Base-by-base conservation (phyloP, 2,113 vertebrate genomes). In the Periophthalmodon schlosseri region DNA sequence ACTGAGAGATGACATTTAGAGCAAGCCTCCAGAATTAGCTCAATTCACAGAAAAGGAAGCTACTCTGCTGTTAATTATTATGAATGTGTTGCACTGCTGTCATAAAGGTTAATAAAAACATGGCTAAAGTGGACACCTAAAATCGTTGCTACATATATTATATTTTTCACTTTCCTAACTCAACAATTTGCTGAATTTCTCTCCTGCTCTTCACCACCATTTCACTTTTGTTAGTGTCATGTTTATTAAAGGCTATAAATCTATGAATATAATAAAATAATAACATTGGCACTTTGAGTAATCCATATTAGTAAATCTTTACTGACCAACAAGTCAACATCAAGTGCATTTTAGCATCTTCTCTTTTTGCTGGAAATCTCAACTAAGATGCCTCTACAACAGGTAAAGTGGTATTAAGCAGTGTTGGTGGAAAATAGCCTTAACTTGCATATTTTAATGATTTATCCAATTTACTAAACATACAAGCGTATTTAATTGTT, bases 391-490 rank as follows among this genome's bases (percentile, higher is more conserved):
- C 1, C 52, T 56, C 52, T 56, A n/a, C n/a, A 54, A 54, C 18
- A 2, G 5, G 5, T n/a, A 2, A n/a, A 54, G 20, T 54, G 7
- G 7, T n/a, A 1, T 54, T 16, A 49, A 49, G 2, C 15, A 16
- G 47, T 49, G 14, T 49, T 49, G 14, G 9, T 47, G 47, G 47
- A 44, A 44, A 44, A 44, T 44, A 10, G 2, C 9, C 39, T 44
- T 44, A 44, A 44, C 8, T 0, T 9, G 7, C 49, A 52, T 58
- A 66, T 76, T 86, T 82, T 75, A 72, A 80, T 20, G 71, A 79
- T 85, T 80, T 69, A 74, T 78, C 21, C 4, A 60, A 28, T 60
- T 24, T 24, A 24, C 18, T 58, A 24, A 4, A 24, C 50, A 54
- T 20, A 21, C 20, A 56, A 21, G 20, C 20, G 2, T 18, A 20